Evolutionary conservation across 2,888 invertebrate genomes (phyloP).

Genomic region (Drosophila incognita): DNA sequence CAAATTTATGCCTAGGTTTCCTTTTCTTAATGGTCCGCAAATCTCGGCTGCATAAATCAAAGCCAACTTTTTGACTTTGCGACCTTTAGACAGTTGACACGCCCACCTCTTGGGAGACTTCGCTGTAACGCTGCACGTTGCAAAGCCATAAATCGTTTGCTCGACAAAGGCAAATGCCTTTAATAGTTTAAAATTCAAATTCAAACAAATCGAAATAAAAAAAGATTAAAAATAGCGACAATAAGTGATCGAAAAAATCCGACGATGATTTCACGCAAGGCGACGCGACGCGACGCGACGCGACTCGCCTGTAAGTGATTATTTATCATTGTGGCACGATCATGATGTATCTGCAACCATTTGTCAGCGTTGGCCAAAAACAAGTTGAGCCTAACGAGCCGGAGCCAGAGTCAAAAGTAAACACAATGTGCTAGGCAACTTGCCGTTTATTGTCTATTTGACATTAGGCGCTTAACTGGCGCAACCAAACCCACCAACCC

Average conservation of each 20-base stretch:
- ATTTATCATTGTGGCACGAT: conserved; percentile 69
- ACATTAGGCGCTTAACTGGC: conserved; percentile 75
- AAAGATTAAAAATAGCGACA: not conserved
- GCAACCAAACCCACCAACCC: conserved; percentile 26
- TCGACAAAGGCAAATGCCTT: conserved; percentile 42
- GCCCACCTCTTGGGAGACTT: conserved; percentile 28
- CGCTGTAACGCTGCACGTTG: conserved; percentile 56
- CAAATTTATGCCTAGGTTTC: conserved; percentile 33
- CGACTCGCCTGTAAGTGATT: not conserved
- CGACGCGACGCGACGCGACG: conserved; percentile 19
- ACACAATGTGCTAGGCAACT: conserved; percentile 53
- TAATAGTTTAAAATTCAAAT: conserved; percentile 62
- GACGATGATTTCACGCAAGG: conserved; percentile 65
- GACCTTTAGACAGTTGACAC: conserved; percentile 45
- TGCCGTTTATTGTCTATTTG: conserved; percentile 68
- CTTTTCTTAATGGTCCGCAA: conserved; percentile 13
- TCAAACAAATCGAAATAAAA: conserved; percentile 19
- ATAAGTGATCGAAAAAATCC: conserved; percentile 44
- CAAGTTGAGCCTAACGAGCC: conserved; percentile 75
- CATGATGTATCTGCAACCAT: conserved; percentile 77
- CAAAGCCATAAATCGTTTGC: conserved; percentile 69
- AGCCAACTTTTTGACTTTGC: conserved; percentile 50
- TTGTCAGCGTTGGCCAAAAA: conserved; percentile 65
- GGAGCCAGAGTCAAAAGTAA: conserved; percentile 41
- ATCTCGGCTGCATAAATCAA: conserved; percentile 69